Base-by-base conservation (phyloP, 2,113 vertebrate species). In the Oxyruncus cristatus region DNA sequence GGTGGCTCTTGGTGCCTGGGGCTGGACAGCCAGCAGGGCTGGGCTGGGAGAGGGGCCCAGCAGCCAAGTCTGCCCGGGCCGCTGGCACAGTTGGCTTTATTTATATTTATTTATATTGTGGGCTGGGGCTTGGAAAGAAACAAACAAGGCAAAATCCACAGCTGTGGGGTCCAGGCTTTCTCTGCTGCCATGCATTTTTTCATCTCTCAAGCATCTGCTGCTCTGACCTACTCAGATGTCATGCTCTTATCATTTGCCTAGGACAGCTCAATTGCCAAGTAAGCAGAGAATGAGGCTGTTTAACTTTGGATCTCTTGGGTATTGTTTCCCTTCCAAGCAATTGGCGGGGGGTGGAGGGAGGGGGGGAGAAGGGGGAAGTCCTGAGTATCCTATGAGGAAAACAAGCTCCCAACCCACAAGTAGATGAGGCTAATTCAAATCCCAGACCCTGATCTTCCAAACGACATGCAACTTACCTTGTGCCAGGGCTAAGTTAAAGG, bases 261-360 rank as follows among this genome's bases (percentile, higher is more conserved):
- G 50, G 53, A 52, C 63, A 80, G 78, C 78, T 89, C 74, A 59
- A 14, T 32, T 74, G 63, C 50, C 14, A 67, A 58, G 75, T 66
- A 71, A 92, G 56, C 2, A 19, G 63, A 84, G 35, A 88, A 56
- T 0, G 12, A 44, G 33, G 47, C 30, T 74, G 62, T 66, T 66
- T 41, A 73, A 82, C 75, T 86, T 63, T 19, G 61, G 46, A 55
- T 76, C 9, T 58, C 61, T 44, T n/a, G 46, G 50, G 41, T 63
- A 62, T 73, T 55, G 41, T 37, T 93, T 94, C 59, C 67, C 75
- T 92, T 59, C 70, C 70, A 66, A 92, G 67, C 44, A 66, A 5
- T 55, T 17, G 9, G 3, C 0, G 0, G 21, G 21, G 21, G n/a
- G n/a, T n/a, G n/a, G 35, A 72, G 39, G 8, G 6, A n/a, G 62